Evolutionary conservation across 2,113 vertebrate genomes (phyloP), one percentile per base, ranked within the genome.

Genomic region (Coptodon bakossiorum): DNA sequence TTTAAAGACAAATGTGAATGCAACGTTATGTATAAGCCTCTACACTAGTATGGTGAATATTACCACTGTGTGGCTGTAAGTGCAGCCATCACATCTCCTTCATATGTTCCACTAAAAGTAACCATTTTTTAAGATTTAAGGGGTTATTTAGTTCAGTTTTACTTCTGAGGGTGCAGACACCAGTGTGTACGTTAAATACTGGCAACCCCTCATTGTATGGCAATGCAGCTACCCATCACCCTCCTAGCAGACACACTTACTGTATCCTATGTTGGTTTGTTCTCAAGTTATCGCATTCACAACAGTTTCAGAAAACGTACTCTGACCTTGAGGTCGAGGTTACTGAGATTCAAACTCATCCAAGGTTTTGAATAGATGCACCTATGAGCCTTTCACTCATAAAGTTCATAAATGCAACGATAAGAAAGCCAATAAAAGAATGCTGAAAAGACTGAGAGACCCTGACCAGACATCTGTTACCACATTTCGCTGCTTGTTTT

Each of bases 291-390:
- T n/a, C 11, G 6, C 31, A 63, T 36, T 63, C 17, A 63, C 31
- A 63, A 36, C 16, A 36, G 9, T 63, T 63, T 63, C 31, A 63
- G 59, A 63, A 36, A 63, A 63, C 17, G 0, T n/a, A 63, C 59
- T 63, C 59, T 12, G 59, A 63, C 59, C 59, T 12, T 63, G 17
- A 63, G 31, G 59, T 63, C 0, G 9, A 63, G 9, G 17, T 36
- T 17, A 63, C 59, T 63, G 31, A 36, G 31, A 36, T 63, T 63
- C 31, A 63, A 36, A 0, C 59, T 63, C 59, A 36, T 63, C 6
- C 31, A 63, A 36, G 17, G 61, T 0, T 66, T 66, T 0, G 31
- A 66, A 36, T 12, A n/a, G 31, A 66, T 1, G 17, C 31, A 36
- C 31, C 4, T 66, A 0, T 66, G 61, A 66, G 24, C 43, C 6